phyloP scores from a whole-genome alignment of 1,140 invertebrate genomes.

The Lineus longissimus region DNA sequence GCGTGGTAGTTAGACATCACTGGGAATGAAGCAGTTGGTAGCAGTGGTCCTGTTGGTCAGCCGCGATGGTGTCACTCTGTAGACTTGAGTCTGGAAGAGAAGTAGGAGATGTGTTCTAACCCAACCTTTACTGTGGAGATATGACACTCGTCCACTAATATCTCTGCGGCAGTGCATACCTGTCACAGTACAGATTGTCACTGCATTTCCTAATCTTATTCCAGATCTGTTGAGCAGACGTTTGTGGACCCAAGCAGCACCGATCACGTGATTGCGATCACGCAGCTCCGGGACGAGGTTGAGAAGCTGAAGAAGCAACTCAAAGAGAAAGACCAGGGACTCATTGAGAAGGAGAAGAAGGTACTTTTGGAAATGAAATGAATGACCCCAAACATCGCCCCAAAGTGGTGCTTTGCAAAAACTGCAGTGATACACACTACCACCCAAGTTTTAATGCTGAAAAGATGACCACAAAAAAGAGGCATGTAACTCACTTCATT shows the following conservation, averaged over 20 bases:
- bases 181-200: no score
- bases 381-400: neutral
- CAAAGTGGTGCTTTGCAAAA: neutral
- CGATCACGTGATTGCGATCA: conserved; percentile 90
- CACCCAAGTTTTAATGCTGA: no score
- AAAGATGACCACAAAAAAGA: neutral
- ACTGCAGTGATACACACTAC: neutral
- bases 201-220: neutral
- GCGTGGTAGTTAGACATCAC: no score
- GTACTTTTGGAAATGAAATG: conserved; percentile 55
- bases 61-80: no score
- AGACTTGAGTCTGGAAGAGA: no score
- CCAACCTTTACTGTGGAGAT: no score
- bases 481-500: no score
- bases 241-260: conserved; percentile 74
- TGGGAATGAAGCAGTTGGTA: no score
- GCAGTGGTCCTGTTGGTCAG: no score
- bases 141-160: no score
- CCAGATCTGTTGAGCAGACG: neutral
- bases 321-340: conserved; percentile 75
- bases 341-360: conserved; percentile 86
- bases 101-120: no score
- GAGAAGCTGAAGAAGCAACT: conserved; percentile 87
- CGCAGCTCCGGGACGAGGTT: conserved; percentile 89
- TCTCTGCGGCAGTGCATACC: no score